phyloP scores from a whole-genome alignment of 2,113 vertebrate species.

The Mirza zaza region DNA sequence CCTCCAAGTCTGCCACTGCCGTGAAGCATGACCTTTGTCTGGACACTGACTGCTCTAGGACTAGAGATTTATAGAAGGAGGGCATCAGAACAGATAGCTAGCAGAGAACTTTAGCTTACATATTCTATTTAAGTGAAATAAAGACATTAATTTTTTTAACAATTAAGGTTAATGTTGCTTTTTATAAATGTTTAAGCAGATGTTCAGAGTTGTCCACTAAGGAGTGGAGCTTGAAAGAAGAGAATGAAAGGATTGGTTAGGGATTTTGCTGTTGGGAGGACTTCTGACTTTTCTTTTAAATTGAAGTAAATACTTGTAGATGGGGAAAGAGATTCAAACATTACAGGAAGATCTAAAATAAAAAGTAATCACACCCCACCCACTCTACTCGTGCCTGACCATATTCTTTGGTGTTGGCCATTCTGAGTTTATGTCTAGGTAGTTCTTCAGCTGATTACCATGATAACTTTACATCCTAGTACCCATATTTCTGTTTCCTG shows the following conservation, averaged over 20 bases:
- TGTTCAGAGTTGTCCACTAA: background rate
- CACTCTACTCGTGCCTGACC: background rate
- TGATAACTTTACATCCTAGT: background rate
- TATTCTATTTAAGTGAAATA: background rate
- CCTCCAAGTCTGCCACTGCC: background rate
- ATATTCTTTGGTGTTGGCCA: background rate
- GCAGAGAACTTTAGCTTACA: background rate
- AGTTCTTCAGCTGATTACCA: background rate
- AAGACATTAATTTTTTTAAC: background rate
- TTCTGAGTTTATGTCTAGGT: background rate
- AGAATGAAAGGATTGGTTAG: background rate
- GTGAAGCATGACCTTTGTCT: background rate
- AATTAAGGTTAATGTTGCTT: background rate
- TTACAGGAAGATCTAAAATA: background rate
- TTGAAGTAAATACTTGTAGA: background rate
- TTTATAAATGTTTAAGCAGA: conserved; percentile 23
- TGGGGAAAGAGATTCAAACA: background rate
- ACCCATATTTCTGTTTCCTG: background rate
- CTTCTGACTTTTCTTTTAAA: background rate
- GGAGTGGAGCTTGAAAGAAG: background rate
- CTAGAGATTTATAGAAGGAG: background rate
- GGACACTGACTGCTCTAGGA: background rate
- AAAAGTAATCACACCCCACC: background rate
- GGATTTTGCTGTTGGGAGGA: background rate
- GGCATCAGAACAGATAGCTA: background rate